A percentile compares a stretch with the other conserved stretches of the same genome.
phyloP scores from a whole-genome alignment of 2,888 invertebrate species.

The Drymonia ruficornis region DNA sequence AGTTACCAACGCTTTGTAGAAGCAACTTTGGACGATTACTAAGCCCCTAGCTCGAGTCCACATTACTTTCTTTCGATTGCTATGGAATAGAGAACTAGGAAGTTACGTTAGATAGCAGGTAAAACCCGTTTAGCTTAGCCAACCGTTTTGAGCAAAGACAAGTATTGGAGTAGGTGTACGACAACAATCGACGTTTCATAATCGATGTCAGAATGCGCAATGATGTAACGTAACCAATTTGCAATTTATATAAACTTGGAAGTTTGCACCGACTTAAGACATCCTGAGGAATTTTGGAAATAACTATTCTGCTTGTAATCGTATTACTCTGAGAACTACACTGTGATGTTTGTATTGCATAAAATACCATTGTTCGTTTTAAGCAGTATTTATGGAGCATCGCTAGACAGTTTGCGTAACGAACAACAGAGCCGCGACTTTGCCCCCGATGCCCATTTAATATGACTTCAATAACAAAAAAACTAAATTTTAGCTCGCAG shows the following conservation, averaged over 20 bases:
- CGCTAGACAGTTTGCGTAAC: constrained; percentile 49
- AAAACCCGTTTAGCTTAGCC: constrained; percentile 34
- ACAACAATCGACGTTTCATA: constrained; percentile 40
- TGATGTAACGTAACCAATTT: constrained; percentile 34
- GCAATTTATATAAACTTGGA: constrained; percentile 32
- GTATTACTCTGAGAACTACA: neutral
- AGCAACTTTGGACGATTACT: constrained; percentile 37
- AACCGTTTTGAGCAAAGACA: constrained; percentile 31
- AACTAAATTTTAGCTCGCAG: constrained; percentile 11
- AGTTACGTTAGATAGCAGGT: constrained; percentile 31
- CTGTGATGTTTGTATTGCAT: neutral
- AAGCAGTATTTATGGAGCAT: neutral
- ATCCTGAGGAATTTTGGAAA: constrained; percentile 20
- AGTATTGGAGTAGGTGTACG: constrained; percentile 18
- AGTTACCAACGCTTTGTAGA: constrained; percentile 40
- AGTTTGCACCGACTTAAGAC: constrained; percentile 18
- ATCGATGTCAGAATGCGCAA: constrained; percentile 28
- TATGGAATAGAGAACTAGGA: constrained; percentile 44
- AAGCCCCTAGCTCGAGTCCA: constrained; percentile 32
- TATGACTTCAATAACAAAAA: constrained; percentile 38
- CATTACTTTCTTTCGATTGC: constrained; percentile 53
- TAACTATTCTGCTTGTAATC: constrained; percentile 9
- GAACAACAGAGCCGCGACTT: constrained; percentile 53
- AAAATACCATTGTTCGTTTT: neutral
- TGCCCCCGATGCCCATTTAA: constrained; percentile 34